phyloP scores from a whole-genome alignment of 2,113 vertebrate species.

The Ibidorhyncha struthersii region DNA sequence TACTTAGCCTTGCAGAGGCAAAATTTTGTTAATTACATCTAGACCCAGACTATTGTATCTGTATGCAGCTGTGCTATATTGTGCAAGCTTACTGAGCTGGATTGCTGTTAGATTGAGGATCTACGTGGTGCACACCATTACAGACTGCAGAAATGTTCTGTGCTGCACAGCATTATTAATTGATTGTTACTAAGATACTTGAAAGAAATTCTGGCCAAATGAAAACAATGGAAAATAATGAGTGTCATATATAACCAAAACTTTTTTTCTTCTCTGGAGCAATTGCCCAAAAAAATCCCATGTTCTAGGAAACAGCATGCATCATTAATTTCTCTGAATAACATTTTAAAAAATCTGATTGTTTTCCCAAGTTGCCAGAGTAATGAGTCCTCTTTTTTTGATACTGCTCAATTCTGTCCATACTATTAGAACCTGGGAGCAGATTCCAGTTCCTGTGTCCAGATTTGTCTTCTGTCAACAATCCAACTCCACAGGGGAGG shows the following conservation, averaged over 20 bases:
- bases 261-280: neutral
- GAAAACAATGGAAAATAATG: neutral
- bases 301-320: neutral
- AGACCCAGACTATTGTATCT: neutral
- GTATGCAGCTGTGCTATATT: neutral
- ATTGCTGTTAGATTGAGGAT: neutral
- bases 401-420: neutral
- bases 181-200: neutral
- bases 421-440: neutral
- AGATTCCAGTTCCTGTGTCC: neutral
- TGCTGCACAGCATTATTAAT: neutral
- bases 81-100: neutral
- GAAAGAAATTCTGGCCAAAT: neutral
- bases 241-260: neutral
- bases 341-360: neutral
- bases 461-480: neutral
- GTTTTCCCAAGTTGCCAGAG: neutral
- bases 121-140: neutral
- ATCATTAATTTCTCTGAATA: neutral
- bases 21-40: neutral
- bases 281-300: neutral
- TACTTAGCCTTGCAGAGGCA: neutral
- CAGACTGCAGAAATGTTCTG: neutral
- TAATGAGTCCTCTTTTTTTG: neutral
- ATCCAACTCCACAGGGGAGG: fast-evolving